These are phyloP conservation scores for Crambe crambe DNA, from an alignment of 37 sponge, comb jelly and placozoan genomes.

Conservation along the genomic window DNA sequence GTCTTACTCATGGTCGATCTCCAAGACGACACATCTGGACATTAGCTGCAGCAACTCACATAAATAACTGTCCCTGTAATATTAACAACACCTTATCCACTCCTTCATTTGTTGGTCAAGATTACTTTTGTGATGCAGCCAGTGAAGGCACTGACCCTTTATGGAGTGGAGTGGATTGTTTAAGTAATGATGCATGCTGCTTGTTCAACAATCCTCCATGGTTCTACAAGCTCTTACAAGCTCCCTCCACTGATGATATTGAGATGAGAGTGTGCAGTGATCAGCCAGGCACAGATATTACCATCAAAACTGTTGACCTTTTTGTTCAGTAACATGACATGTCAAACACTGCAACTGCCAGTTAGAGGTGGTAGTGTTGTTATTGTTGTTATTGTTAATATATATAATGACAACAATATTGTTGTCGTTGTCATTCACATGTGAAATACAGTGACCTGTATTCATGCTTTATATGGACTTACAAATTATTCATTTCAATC, in stretches of 20 bases:
- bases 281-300: conserved; percentile 15
- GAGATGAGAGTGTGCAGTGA: conserved; percentile 43
- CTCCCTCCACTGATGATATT: conserved; percentile 10
- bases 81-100: neutral
- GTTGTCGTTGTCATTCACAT: too few species aligned
- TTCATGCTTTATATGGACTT: too few species aligned
- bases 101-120: conserved; percentile 22
- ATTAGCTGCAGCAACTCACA: neutral
- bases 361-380: too few species aligned
- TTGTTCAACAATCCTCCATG: conserved; percentile 26
- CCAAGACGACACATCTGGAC: conserved; percentile 45
- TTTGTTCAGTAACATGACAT: conserved; percentile 11
- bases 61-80: neutral
- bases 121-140: conserved; percentile 23
- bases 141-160: conserved; percentile 15
- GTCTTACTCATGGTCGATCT: conserved; percentile 19
- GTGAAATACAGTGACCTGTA: too few species aligned
- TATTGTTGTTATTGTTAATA: too few species aligned
- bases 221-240: conserved; percentile 15
- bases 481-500: too few species aligned
- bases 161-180: conserved; percentile 51
- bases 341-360: too few species aligned
- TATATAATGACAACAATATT: too few species aligned
- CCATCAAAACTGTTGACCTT: conserved; percentile 10
- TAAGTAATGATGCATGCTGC: conserved; percentile 1